A percentile compares a stretch with the other conserved stretches of the same genome.
phyloP scores from a whole-genome alignment of 2,888 invertebrate species.

The Lepeophtheirus nordmannii region DNA sequence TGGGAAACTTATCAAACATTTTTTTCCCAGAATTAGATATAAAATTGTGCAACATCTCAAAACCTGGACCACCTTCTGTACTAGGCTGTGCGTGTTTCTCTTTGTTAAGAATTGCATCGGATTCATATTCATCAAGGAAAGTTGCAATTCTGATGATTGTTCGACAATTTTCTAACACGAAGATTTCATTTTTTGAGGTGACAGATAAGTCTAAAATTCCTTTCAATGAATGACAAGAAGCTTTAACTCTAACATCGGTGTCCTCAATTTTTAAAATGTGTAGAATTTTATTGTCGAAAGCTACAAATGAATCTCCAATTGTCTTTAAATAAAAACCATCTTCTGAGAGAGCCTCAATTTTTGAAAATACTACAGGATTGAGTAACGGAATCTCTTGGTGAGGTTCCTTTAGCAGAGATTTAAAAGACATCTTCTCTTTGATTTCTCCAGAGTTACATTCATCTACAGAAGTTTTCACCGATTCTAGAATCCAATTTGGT shows the following conservation, averaged over 20 bases:
- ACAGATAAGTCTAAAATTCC: background rate
- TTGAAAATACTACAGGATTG: background rate
- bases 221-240: background rate
- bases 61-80: background rate
- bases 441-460: background rate
- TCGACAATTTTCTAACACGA: background rate
- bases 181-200: background rate
- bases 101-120: background rate
- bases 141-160: background rate
- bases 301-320: too few relatives aligned
- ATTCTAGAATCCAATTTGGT: background rate
- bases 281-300: background rate
- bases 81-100: background rate
- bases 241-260: background rate
- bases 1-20: background rate
- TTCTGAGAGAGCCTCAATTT: too few relatives aligned
- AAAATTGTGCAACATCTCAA: background rate
- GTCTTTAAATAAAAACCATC: too few relatives aligned
- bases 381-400: background rate
- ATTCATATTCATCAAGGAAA: background rate
- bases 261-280: background rate
- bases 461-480: background rate
- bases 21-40: constrained; percentile 1
- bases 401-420: constrained; percentile 1
- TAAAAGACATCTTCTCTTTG: background rate